phyloP scores from a whole-genome alignment of 2,113 vertebrate species.

The Salvelinus fontinalis region DNA sequence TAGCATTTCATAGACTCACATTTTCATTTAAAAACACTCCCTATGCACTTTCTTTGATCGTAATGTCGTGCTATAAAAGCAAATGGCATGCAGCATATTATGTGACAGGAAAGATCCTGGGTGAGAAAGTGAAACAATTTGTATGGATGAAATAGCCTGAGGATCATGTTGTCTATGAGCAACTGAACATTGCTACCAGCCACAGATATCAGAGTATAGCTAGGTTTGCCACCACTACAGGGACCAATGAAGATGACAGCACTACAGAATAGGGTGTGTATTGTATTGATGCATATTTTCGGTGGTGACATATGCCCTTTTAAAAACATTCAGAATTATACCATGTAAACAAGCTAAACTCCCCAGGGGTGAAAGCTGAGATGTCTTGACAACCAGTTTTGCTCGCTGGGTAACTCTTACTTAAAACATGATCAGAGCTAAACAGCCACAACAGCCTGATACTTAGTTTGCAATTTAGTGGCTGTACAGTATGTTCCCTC shows the following conservation, averaged over 20 bases:
- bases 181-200: too few relatives aligned
- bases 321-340: too few relatives aligned
- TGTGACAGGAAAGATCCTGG: not conserved
- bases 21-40: slow-evolving; percentile 9
- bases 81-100: not conserved
- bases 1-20: slow-evolving; percentile 3
- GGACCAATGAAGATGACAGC: too few relatives aligned
- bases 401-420: too few relatives aligned
- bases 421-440: not conserved
- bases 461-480: not conserved
- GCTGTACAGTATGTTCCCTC: not conserved
- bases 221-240: too few relatives aligned
- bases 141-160: too few relatives aligned
- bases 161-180: too few relatives aligned
- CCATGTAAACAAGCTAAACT: too few relatives aligned
- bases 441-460: not conserved
- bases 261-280: too few relatives aligned
- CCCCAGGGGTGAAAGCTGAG: not conserved
- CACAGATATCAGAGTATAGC: not conserved
- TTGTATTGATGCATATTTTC: too few relatives aligned
- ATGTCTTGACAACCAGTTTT: not conserved
- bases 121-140: too few relatives aligned
- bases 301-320: too few relatives aligned
- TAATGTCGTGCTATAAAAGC: not conserved
- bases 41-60: not conserved